Conservation (phyloP, 2,113 vertebrate species). For the Ceuthmochares aereus region DNA sequence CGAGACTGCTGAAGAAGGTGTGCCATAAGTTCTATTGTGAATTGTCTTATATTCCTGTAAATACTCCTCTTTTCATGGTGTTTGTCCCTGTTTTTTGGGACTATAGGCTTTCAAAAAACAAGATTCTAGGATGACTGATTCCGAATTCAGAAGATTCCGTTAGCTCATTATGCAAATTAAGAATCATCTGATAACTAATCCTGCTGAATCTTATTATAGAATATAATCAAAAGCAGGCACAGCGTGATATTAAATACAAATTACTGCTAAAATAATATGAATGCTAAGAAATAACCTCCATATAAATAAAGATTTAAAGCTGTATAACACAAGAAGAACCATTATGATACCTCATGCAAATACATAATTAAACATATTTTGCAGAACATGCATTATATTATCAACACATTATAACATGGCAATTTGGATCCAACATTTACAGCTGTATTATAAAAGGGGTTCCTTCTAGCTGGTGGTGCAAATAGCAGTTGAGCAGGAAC, state of each 20-base stretch:
- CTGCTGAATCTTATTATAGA: constrained; percentile 31
- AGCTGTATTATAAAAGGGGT: neutral
- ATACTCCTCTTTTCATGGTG: neutral
- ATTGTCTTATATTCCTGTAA: neutral
- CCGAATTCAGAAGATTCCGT: constrained; percentile 20
- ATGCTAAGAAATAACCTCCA: constrained; percentile 17
- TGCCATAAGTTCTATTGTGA: neutral
- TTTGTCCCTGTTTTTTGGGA: neutral
- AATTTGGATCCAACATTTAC: neutral
- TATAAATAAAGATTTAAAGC: constrained; percentile 4
- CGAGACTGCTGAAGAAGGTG: neutral
- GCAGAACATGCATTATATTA: neutral
- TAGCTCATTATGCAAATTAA: constrained; percentile 60
- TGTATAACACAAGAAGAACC: neutral
- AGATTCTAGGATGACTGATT: constrained; percentile 23
- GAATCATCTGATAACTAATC: constrained; percentile 1
- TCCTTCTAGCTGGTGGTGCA: neutral
- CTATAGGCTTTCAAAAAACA: neutral
- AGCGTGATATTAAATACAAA: constrained; percentile 42
- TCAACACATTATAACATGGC: neutral
- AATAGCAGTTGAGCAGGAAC: neutral
- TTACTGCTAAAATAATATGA: constrained; percentile 1
- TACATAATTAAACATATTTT: neutral
- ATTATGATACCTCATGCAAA: neutral
- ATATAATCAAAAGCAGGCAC: constrained; percentile 39